A percentile compares a stretch with the other conserved stretches of the same genome.
Evolutionary conservation across 2,888 invertebrate genomes (phyloP).

Genomic region (Drosophila testacea): DNA sequence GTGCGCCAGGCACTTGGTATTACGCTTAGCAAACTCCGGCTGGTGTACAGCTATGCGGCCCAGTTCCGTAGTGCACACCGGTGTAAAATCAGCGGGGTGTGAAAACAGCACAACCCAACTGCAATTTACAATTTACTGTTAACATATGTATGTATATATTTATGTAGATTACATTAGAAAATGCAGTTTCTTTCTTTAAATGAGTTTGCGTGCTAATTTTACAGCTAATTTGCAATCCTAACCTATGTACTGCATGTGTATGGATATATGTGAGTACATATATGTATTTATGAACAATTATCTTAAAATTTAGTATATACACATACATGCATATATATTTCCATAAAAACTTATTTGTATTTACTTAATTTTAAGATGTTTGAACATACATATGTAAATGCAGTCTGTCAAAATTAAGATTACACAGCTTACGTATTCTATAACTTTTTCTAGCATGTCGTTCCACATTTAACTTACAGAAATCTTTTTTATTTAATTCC

Average conservation of each 20-base stretch:
- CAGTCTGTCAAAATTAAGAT: too few relatives aligned
- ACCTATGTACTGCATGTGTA: not conserved
- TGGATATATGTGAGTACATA: too few relatives aligned
- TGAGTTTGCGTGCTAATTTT: not conserved
- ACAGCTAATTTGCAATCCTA: not conserved
- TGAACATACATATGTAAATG: too few relatives aligned
- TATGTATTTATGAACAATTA: too few relatives aligned
- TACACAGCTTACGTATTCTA: too few relatives aligned
- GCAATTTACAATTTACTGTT: not conserved
- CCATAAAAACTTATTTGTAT: too few relatives aligned
- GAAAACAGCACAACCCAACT: conserved; percentile 95
- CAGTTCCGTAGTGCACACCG: conserved; percentile 95
- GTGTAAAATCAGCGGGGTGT: conserved; percentile 95
- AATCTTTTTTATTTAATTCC: too few relatives aligned
- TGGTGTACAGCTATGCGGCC: conserved; percentile 90
- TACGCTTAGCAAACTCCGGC: conserved; percentile 89
- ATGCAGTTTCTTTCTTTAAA: not conserved
- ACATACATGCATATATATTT: not conserved
- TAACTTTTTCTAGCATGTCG: too few relatives aligned
- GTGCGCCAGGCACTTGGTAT: conserved; percentile 91
- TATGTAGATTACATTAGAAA: not conserved
- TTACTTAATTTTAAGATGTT: too few relatives aligned
- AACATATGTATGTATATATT: not conserved
- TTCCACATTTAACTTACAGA: too few relatives aligned
- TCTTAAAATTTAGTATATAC: too few relatives aligned